These are phyloP conservation scores for Drosophila watanabei DNA, from an alignment of 1,140 invertebrate genomes.

Conservation along the genomic window DNA sequence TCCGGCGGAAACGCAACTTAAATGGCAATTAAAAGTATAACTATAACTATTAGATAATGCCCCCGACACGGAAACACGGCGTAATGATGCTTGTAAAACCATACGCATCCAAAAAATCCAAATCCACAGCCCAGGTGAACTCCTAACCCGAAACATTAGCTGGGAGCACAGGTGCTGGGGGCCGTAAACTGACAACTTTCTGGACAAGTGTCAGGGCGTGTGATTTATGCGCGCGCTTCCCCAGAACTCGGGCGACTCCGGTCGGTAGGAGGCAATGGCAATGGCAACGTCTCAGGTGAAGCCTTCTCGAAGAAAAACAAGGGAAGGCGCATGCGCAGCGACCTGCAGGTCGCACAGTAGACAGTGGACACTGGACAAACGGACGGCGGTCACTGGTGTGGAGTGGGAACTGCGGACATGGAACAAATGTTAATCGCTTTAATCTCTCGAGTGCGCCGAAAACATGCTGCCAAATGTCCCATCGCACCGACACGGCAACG, in stretches of 20 bases:
- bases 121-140: conserved; percentile 44
- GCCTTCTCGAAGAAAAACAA: conserved; percentile 6
- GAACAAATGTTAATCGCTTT: conserved; percentile 82
- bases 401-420: conserved; percentile 59
- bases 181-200: conserved; percentile 78
- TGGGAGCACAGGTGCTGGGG: conserved; percentile 64
- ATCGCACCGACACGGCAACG: conserved; percentile 52
- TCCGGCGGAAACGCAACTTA: conserved; percentile 79
- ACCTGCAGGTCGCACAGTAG: conserved; percentile 52
- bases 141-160: conserved; percentile 51
- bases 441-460: conserved; percentile 82
- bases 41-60: conserved; percentile 67
- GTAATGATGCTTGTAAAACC: conserved; percentile 79
- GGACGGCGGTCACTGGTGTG: conserved; percentile 30
- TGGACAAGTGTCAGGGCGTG: conserved; percentile 77
- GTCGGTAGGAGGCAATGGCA: conserved; percentile 37
- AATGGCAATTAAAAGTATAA: conserved; percentile 74
- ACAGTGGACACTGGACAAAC: conserved; percentile 20
- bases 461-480: conserved; percentile 70
- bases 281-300: conserved; percentile 28
- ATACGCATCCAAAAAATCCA: conserved; percentile 1
- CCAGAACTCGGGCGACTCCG: conserved; percentile 65
- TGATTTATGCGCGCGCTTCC: conserved; percentile 78
- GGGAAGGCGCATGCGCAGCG: conserved; percentile 75
- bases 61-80: conserved; percentile 63